A percentile compares a stretch with the other conserved stretches of the same genome.
Conservation (phyloP, 2,113 vertebrate genomes). For the Xyrauchen texanus region DNA sequence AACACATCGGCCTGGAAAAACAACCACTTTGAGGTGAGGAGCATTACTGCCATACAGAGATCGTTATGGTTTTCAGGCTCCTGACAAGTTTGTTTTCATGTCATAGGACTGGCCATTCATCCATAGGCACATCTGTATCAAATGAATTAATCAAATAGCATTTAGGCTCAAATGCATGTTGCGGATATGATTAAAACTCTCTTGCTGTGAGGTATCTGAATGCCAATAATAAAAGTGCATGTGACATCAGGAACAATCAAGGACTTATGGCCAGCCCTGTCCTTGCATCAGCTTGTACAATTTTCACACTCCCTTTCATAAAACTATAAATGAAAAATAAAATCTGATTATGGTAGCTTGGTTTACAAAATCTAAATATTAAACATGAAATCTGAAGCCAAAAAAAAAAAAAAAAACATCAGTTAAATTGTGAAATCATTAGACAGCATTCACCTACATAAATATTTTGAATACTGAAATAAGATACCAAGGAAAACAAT, state of each 20-base stretch:
- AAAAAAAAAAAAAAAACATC: slow-evolving; percentile 52
- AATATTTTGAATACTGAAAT: slow-evolving; percentile 63
- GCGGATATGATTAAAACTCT: slow-evolving; percentile 27
- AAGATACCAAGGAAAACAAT: slow-evolving; percentile 50
- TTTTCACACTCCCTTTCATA: slow-evolving; percentile 25
- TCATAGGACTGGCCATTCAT: slow-evolving; percentile 24
- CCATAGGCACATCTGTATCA: background rate
- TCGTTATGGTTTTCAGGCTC: background rate
- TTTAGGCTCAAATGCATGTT: slow-evolving; percentile 10
- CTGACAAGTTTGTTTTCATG: background rate
- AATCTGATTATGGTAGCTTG: slow-evolving; percentile 32
- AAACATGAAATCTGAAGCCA: slow-evolving; percentile 48
- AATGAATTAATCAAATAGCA: background rate
- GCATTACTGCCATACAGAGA: slow-evolving; percentile 30
- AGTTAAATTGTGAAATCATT: slow-evolving; percentile 54
- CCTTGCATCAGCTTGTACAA: slow-evolving; percentile 23
- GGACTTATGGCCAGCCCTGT: slow-evolving; percentile 37
- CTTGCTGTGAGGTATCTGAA: slow-evolving; percentile 31
- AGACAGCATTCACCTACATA: slow-evolving; percentile 54
- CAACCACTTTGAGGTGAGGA: slow-evolving; percentile 40
- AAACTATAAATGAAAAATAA: slow-evolving; percentile 15
- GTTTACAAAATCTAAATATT: slow-evolving; percentile 53
- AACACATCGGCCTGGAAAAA: slow-evolving; percentile 60
- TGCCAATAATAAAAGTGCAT: slow-evolving; percentile 50
- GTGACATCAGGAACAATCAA: slow-evolving; percentile 45